Evolutionary conservation across 2,113 vertebrate species (phyloP).

Genomic region (Dasyurus viverrinus): DNA sequence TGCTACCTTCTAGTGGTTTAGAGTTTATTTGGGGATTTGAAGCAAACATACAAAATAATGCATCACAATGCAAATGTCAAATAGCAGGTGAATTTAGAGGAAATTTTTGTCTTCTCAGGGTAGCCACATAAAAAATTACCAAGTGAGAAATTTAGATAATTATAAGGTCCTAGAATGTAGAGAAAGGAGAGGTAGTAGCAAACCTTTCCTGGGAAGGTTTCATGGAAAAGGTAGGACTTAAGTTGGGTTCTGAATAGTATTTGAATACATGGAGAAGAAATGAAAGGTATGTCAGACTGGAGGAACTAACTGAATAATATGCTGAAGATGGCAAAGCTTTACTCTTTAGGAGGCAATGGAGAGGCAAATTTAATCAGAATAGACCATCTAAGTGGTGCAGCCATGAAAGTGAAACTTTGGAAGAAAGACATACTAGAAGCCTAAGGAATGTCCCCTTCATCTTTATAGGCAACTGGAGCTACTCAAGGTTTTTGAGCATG

Average conservation of each 20-base stretch:
- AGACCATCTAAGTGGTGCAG: not conserved
- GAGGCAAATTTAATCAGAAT: not conserved
- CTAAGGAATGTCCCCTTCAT: not conserved
- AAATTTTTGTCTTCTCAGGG: not conserved
- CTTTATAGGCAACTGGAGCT: not conserved
- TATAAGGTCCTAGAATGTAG: not conserved
- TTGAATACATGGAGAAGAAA: not conserved
- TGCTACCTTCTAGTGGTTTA: not conserved
- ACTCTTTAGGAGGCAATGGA: not conserved
- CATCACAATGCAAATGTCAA: not conserved
- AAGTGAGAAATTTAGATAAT: not conserved
- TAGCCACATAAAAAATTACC: not conserved
- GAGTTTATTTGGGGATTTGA: not conserved
- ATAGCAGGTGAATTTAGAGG: not conserved
- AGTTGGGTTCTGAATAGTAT: not conserved
- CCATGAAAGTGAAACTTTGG: not conserved
- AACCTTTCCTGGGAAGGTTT: not conserved
- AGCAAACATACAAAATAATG: not conserved
- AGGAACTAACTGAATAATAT: not conserved
- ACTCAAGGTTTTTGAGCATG: not conserved
- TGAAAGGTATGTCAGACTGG: not conserved
- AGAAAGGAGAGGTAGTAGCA: not conserved
- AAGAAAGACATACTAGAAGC: rapidly evolving
- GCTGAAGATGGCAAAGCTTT: not conserved
- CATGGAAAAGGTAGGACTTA: not conserved